Evolutionary conservation across 1,140 invertebrate genomes (phyloP).

Genomic region (Drosophila mojavensis): DNA sequence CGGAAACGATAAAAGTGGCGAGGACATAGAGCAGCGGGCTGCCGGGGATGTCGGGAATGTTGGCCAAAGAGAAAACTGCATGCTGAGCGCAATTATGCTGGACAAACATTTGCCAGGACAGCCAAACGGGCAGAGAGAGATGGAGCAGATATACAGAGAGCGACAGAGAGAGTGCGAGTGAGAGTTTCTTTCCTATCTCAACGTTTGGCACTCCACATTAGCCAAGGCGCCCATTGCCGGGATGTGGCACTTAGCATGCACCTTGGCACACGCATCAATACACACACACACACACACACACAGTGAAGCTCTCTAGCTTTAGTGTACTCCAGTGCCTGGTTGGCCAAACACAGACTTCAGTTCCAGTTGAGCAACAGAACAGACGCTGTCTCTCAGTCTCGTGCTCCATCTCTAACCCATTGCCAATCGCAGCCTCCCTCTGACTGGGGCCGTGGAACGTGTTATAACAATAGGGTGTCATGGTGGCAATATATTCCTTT

Average conservation of each 20-base stretch:
- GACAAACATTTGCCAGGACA: constrained; percentile 76
- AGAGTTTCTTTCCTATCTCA: background rate
- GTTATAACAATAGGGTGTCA: constrained; percentile 80
- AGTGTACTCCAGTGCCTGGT: constrained; percentile 63
- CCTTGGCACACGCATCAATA: constrained; percentile 66
- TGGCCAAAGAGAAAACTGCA: constrained; percentile 65
- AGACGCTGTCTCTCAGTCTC: constrained; percentile 31
- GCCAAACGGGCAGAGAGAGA: constrained; percentile 20
- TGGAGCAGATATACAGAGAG: background rate
- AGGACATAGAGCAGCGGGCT: constrained; percentile 1
- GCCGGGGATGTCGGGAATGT: background rate
- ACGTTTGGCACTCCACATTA: background rate
- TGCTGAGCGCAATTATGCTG: constrained; percentile 81
- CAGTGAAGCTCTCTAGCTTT: constrained; percentile 49
- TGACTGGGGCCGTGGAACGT: constrained; percentile 68
- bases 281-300: constrained; percentile 20
- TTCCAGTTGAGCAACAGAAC: constrained; percentile 13
- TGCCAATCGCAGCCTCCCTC: background rate
- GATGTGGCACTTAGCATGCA: constrained; percentile 72
- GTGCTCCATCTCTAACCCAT: constrained; percentile 3
- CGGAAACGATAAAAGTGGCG: constrained; percentile 1
- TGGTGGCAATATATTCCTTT: constrained; percentile 19
- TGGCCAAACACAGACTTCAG: constrained; percentile 67
- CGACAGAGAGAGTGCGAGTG: background rate
- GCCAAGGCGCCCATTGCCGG: background rate